A percentile compares a stretch with the other conserved stretches of the same genome.
These are phyloP conservation scores for Orthonevra nobilis DNA, from an alignment of 2,888 invertebrate species.

Conservation along the genomic window DNA sequence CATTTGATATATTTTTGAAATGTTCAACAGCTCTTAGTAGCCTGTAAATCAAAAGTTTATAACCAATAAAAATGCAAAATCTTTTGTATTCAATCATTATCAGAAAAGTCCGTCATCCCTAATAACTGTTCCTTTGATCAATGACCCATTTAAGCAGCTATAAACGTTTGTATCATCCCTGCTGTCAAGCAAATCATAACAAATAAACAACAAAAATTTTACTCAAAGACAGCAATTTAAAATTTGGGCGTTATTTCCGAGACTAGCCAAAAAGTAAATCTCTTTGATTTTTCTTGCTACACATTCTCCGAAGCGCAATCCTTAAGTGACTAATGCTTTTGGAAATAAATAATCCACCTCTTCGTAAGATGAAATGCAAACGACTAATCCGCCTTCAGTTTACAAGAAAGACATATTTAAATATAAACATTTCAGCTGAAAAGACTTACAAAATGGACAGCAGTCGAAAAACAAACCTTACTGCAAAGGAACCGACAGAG, in stretches of 20 bases:
- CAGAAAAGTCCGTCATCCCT: no score
- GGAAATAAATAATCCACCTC: neutral
- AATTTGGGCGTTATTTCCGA: neutral
- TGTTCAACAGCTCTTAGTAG: neutral
- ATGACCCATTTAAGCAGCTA: constrained; percentile 20
- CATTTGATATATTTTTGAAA: no score
- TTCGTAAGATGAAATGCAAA: neutral
- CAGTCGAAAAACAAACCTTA: constrained; percentile 10
- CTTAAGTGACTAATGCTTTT: neutral
- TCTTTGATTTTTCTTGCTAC: constrained; percentile 22
- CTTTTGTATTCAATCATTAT: no score
- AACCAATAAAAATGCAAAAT: no score
- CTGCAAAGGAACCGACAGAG: constrained; percentile 22
- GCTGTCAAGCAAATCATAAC: constrained; percentile 37
- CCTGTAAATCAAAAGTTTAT: constrained; percentile 1
- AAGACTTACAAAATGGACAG: no score
- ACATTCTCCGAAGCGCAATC: no score
- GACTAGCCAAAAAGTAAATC: neutral
- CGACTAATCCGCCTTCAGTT: neutral
- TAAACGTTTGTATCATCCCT: neutral
- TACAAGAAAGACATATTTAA: constrained; percentile 16
- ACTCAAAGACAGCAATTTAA: constrained; percentile 4
- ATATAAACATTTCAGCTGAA: no score
- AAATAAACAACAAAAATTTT: constrained; percentile 11
- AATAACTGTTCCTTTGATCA: constrained; percentile 37